Conservation (phyloP, 2,797 vertebrate genomes). For the Phalloptychus januarius region DNA sequence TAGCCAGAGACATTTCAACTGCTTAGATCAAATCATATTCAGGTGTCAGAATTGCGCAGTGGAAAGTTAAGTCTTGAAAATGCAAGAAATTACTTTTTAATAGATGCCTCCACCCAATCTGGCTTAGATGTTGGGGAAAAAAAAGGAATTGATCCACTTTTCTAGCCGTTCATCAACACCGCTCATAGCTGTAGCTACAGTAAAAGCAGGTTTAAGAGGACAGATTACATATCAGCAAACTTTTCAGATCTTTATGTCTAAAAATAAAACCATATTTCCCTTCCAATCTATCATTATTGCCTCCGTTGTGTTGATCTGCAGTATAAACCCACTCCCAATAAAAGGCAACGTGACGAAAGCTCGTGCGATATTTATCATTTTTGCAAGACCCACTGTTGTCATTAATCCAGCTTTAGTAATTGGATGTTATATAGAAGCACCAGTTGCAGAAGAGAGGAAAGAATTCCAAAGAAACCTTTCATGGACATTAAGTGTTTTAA, state of each 20-base stretch:
- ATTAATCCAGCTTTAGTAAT: neutral
- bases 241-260: neutral
- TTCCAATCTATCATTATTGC: neutral
- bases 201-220: neutral
- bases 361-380: neutral
- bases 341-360: neutral
- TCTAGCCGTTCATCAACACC: too few species aligned
- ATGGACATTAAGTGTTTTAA: slow-evolving; percentile 60
- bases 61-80: neutral
- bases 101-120: neutral
- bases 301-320: neutral
- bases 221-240: neutral
- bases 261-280: neutral
- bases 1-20: neutral
- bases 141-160: too few species aligned
- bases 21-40: neutral
- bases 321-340: neutral
- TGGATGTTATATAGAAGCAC: neutral
- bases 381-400: neutral
- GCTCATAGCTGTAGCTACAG: neutral
- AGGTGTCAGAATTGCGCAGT: neutral
- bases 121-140: neutral
- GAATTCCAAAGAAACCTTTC: slow-evolving; percentile 36
- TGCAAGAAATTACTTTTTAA: neutral
- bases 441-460: slow-evolving; percentile 13